Conservation (phyloP, 2,113 vertebrate genomes). For the Ibidorhyncha struthersii region DNA sequence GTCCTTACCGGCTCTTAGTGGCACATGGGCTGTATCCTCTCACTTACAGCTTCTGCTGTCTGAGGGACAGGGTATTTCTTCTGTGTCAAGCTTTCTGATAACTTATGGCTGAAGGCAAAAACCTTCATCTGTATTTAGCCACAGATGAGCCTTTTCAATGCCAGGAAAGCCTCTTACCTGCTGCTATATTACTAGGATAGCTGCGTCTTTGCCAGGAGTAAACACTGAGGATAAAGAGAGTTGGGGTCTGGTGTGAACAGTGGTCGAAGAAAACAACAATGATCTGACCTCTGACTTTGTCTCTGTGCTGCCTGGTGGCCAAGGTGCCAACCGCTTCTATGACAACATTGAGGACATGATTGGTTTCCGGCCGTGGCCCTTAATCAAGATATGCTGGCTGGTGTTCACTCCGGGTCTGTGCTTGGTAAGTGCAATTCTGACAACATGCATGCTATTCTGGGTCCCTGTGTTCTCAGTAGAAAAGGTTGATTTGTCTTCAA, state of each 20-base stretch:
- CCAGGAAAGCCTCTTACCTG: neutral
- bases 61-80: neutral
- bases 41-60: neutral
- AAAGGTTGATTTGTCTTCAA: neutral
- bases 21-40: neutral
- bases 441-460: neutral
- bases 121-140: neutral
- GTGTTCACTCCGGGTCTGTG: slow-evolving; percentile 89
- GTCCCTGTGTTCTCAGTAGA: neutral
- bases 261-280: neutral
- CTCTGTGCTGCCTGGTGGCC: neutral
- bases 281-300: neutral
- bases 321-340: slow-evolving; percentile 89
- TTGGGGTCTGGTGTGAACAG: neutral
- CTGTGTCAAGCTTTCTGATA: neutral
- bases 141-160: neutral
- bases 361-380: slow-evolving; percentile 84
- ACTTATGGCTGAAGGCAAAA: neutral
- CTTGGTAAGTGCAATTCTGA: slow-evolving; percentile 74
- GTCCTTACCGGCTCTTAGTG: neutral
- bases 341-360: slow-evolving; percentile 95
- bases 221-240: neutral
- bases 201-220: neutral
- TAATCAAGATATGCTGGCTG: slow-evolving; percentile 91
- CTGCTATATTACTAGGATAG: neutral